Evolutionary conservation across 37 sponge, comb jelly and placozoan species (phyloP).

Genomic region (Aplysina aerophoba): DNA sequence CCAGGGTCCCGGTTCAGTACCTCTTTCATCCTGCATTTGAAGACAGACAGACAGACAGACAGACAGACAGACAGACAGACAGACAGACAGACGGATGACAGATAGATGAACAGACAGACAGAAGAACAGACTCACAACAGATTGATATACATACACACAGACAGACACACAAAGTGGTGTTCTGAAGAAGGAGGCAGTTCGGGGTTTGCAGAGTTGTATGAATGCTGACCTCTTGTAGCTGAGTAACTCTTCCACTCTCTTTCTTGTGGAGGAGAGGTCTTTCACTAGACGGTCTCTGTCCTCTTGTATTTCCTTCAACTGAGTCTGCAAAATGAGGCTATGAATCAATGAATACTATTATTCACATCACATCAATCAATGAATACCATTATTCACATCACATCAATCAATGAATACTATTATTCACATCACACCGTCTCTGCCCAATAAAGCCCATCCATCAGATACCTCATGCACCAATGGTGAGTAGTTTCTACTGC

Average conservation of each 20-base stretch:
- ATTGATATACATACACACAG: background rate
- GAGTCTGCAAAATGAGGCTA: background rate
- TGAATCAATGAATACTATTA: no score
- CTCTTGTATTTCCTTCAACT: conserved; percentile 15
- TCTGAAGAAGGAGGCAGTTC: background rate
- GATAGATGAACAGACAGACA: background rate
- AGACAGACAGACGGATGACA: background rate
- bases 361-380: no score
- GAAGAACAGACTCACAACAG: background rate
- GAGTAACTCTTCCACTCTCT: conserved; percentile 7
- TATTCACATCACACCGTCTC: no score
- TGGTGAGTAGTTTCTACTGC: no score
- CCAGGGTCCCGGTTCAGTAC: background rate
- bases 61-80: background rate
- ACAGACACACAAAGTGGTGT: background rate
- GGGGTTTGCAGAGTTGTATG: no score
- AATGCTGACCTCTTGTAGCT: conserved; percentile 14
- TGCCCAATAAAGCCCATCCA: no score
- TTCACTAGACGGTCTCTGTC: conserved; percentile 11
- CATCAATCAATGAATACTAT: no score
- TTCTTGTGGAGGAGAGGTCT: background rate
- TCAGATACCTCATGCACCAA: no score
- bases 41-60: background rate
- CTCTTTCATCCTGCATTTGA: conserved; percentile 23
- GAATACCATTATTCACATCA: no score